Evolutionary conservation across 2,113 vertebrate genomes (phyloP).

Genomic region (Elephas maximus): DNA sequence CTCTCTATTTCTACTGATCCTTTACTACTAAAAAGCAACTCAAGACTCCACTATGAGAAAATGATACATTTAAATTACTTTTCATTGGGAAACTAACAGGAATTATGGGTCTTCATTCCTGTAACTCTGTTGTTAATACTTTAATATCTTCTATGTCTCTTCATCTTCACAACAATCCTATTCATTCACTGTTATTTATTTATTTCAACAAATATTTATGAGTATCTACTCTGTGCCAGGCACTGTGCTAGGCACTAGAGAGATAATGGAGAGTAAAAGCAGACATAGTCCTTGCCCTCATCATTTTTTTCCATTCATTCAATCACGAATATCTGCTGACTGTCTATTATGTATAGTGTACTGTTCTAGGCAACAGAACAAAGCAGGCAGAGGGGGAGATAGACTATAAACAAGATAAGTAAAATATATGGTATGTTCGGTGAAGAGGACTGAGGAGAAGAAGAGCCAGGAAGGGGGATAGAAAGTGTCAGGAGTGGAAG

Average conservation of each 20-base stretch:
- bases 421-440: not conserved
- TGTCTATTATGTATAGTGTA: not conserved
- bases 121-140: conserved; percentile 10
- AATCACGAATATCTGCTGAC: not conserved
- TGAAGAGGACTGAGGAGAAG: not conserved
- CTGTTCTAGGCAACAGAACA: conserved; percentile 12
- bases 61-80: conserved; percentile 25
- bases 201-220: conserved; percentile 1
- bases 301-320: not conserved
- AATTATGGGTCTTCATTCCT: not conserved
- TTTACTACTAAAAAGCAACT: conserved; percentile 42
- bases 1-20: not conserved
- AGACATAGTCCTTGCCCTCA: not conserved
- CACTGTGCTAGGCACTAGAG: not conserved
- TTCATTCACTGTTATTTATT: not conserved
- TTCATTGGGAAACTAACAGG: not conserved
- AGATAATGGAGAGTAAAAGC: not conserved
- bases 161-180: conserved; percentile 6
- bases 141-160: not conserved
- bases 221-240: not conserved
- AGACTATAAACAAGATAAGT: conserved; percentile 5
- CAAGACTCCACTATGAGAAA: not conserved
- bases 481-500: not conserved
- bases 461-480: not conserved
- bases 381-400: not conserved